phyloP scores from a whole-genome alignment of 2,113 vertebrate genomes.

The Odontophorus gujanensis region DNA sequence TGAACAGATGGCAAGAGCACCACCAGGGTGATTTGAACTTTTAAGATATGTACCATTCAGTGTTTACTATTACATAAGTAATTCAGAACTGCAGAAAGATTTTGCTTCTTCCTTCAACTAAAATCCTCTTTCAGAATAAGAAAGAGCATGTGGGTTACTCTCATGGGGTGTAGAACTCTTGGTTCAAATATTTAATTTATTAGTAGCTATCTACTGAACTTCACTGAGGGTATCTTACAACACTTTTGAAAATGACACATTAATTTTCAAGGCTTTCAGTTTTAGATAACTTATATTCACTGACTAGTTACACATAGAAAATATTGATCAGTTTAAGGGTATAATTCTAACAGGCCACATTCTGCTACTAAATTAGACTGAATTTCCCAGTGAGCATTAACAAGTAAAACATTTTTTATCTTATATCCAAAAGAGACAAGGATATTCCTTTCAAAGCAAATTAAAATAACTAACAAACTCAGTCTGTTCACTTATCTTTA shows the following conservation, averaged over 20 bases:
- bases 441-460: slow-evolving; percentile 3
- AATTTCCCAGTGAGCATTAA: not conserved
- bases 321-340: not conserved
- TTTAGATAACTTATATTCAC: not conserved
- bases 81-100: not conserved
- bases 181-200: not conserved
- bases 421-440: not conserved
- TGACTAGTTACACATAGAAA: not conserved
- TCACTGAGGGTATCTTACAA: not conserved
- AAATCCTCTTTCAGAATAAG: not conserved
- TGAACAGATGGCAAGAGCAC: slow-evolving; percentile 34
- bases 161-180: not conserved
- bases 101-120: not conserved
- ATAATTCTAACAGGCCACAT: not conserved
- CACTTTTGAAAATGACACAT: not conserved
- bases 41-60: not conserved
- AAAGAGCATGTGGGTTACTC: not conserved
- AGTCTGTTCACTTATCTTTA: not conserved
- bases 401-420: not conserved
- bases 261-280: not conserved
- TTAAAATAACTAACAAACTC: not conserved
- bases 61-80: not conserved
- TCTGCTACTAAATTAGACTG: not conserved
- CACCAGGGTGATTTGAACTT: slow-evolving; percentile 4
- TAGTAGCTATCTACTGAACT: not conserved